Base-by-base conservation (phyloP, 1,140 invertebrate genomes). In the Pteromalus puparum region DNA sequence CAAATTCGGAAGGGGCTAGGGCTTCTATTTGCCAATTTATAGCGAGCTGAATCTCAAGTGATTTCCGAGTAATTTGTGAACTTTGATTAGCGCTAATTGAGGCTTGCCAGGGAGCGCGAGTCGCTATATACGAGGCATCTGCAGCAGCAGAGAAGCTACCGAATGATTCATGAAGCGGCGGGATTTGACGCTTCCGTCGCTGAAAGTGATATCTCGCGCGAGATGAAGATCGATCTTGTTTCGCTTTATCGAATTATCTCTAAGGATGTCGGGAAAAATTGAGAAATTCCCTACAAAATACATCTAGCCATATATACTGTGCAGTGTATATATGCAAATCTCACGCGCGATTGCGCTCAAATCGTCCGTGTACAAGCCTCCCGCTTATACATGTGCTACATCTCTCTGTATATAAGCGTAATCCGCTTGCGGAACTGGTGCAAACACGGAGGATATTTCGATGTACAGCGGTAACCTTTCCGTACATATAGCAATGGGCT, bases 21-120 rank as follows among this genome's bases (percentile, higher is more conserved):
- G 24, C 34, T 38, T 82, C 53, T 65, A n/a, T 84, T 79, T 65
- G 76, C 74, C 76, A 61, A 73, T 79, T 73, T 84, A 48, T 72
- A 78, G 38, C 18, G 26, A 26, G 2, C 68, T 70, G 77, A 68
- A 67, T 79, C 68, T 68, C 77, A 68, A 79, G 53, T 79, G 76
- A 84, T 84, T 79, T 79, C 46, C 24, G n/a, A 65, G 67, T 74
- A 84, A 84, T 74, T 84, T 46, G 46, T 15, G 38, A 84, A 74
- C 76, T 84, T 74, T 73, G 68, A 84, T 84, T 65, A 84, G 46
- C 30, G n/a, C 48, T 84, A 84, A 84, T 84, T 80, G 67, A 84
- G 7, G 76, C 28, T 68, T 30, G 10, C 42, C 70, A 65, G 65
- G 18, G 42, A 2, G 15, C 0, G 12, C 34, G 15, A 61, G 53